Evolutionary conservation across 2,113 vertebrate species (phyloP).

Genomic region (Gymnogyps californianus): DNA sequence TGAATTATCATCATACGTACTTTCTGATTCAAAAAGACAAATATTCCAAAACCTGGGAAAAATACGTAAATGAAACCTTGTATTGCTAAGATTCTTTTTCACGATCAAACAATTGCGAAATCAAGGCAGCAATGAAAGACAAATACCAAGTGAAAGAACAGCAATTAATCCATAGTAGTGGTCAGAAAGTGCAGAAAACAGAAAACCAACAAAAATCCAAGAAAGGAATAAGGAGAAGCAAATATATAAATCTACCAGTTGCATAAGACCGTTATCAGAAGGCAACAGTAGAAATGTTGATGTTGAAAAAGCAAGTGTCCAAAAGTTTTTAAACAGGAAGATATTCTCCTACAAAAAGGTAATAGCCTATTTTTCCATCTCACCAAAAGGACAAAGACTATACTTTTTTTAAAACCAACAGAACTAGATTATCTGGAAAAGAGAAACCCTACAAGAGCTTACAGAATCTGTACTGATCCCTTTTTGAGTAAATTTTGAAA

Average conservation of each 20-base stretch:
- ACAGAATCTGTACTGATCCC: neutral
- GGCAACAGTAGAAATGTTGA: neutral
- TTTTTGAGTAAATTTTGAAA: neutral
- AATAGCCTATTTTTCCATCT: neutral
- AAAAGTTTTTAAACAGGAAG: neutral
- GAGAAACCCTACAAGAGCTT: neutral
- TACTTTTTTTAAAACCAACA: neutral
- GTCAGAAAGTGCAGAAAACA: neutral
- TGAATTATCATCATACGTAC: neutral
- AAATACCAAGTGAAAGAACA: neutral
- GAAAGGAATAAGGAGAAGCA: neutral
- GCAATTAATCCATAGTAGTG: neutral
- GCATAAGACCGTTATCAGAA: neutral
- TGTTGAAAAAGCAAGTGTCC: neutral
- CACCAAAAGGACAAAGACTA: neutral
- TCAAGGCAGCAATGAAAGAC: neutral
- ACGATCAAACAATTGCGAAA: neutral
- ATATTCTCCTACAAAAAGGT: neutral
- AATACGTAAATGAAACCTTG: neutral
- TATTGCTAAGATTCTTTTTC: neutral
- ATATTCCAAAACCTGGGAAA: neutral
- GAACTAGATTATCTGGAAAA: neutral
- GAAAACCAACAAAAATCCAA: neutral
- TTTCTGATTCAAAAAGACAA: neutral
- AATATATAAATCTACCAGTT: neutral